Evolutionary conservation across 2,113 vertebrate species (phyloP).

Genomic region (Alosa alosa): DNA sequence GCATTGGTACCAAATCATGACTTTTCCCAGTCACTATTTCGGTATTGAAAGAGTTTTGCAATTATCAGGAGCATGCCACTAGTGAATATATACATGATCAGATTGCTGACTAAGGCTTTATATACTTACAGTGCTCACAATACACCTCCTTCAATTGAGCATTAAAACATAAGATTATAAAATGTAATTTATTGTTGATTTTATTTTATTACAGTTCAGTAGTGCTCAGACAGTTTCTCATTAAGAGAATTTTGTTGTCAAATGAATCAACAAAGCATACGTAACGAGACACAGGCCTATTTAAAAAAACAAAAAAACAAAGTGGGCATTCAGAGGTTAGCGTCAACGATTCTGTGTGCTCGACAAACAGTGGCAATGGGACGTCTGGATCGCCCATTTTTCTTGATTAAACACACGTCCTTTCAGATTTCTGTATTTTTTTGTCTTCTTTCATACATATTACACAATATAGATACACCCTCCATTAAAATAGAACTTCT

Average conservation of each 20-base stretch:
- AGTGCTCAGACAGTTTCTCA: not conserved
- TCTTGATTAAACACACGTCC: constrained; percentile 26
- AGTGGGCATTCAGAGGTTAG: not conserved
- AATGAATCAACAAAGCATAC: not conserved
- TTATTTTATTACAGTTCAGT: not conserved
- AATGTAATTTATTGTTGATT: not conserved
- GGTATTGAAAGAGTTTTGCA: not conserved
- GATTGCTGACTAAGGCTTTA: not conserved
- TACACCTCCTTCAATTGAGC: not conserved
- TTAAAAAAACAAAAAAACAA: not conserved
- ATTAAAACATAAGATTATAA: not conserved
- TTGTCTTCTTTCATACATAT: constrained; percentile 65
- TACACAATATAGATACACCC: constrained; percentile 78
- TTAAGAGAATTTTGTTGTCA: not conserved
- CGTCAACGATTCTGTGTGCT: not conserved
- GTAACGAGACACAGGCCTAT: not conserved
- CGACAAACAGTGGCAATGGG: not conserved
- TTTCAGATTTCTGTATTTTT: constrained; percentile 34
- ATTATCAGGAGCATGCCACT: constrained; percentile 2
- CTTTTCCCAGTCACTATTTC: not conserved
- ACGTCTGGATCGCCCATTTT: not conserved
- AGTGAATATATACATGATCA: not conserved
- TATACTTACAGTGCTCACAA: not conserved
- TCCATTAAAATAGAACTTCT: constrained; percentile 81
- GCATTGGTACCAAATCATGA: constrained; percentile 11